Conservation (phyloP, 2,113 vertebrate species). For the Podilymbus podiceps region DNA sequence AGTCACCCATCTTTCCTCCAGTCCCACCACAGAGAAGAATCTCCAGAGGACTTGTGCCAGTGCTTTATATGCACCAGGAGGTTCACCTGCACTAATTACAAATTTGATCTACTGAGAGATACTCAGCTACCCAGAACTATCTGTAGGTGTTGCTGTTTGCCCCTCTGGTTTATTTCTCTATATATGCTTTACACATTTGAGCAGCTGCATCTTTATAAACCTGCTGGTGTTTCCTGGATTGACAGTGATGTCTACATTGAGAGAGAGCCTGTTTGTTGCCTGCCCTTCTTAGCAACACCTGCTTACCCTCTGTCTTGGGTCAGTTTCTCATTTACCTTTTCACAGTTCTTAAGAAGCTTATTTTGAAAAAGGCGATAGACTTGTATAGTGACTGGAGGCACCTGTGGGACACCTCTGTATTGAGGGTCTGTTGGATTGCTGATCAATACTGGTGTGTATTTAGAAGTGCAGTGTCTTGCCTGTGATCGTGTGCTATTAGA, state of each 20-base stretch:
- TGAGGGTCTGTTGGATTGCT: not conserved
- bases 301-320: not conserved
- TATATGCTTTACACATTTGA: fast-evolving
- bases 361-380: not conserved
- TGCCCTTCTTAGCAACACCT: not conserved
- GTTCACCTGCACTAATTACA: not conserved
- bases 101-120: not conserved
- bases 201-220: not conserved
- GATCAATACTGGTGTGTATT: not conserved
- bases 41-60: not conserved
- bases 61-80: not conserved
- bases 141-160: not conserved
- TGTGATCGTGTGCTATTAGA: not conserved
- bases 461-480: not conserved
- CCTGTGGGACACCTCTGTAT: not conserved
- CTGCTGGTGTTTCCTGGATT: not conserved
- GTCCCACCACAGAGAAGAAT: not conserved
- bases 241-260: not conserved
- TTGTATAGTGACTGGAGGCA: fast-evolving
- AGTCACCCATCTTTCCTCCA: not conserved
- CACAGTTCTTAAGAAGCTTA: not conserved
- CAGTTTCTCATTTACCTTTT: not conserved
- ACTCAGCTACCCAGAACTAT: not conserved
- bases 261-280: not conserved
- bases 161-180: not conserved